Percentiles rank a stretch among this genome's conserved stretches.
Evolutionary conservation across 2,113 vertebrate genomes (phyloP).

Genomic region (Cyprinodon brontotheroides): DNA sequence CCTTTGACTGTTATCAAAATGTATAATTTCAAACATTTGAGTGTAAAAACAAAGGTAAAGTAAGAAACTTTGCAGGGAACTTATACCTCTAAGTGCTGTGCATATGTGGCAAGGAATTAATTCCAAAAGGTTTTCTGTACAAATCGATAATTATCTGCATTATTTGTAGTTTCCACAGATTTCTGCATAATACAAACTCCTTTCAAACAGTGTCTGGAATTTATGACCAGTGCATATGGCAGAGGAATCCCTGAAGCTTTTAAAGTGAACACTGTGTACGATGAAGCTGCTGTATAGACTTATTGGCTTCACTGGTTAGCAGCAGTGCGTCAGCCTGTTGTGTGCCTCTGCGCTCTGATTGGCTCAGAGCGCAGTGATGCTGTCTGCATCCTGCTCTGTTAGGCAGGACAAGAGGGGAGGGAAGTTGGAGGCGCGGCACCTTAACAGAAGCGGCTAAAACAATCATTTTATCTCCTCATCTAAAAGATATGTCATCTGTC

Average conservation of each 20-base stretch:
- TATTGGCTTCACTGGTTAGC: constrained; percentile 37
- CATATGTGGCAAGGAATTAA: background rate
- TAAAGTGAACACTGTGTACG: background rate
- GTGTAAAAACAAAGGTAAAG: too few relatives aligned
- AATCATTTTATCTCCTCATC: constrained; percentile 7
- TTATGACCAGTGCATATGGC: background rate
- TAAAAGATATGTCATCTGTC: constrained; percentile 26
- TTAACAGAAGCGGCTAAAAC: constrained; percentile 23
- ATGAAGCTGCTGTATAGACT: constrained; percentile 18
- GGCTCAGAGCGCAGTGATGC: constrained; percentile 68
- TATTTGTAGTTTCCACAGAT: background rate
- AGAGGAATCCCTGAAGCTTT: background rate
- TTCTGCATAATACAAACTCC: background rate
- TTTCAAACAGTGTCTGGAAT: background rate
- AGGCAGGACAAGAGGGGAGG: constrained; percentile 40
- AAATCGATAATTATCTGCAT: too few relatives aligned
- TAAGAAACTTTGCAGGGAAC: too few relatives aligned
- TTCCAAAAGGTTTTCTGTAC: too few relatives aligned
- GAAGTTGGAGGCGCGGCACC: constrained; percentile 41
- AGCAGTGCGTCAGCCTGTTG: constrained; percentile 58
- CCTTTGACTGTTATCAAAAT: background rate
- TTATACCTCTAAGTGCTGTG: background rate
- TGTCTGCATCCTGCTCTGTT: constrained; percentile 59
- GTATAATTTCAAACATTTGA: too few relatives aligned
- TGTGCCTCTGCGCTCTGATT: constrained; percentile 61